Evolutionary conservation across 2,797 vertebrate genomes (phyloP).

Genomic region (Fundulus diaphanus): DNA sequence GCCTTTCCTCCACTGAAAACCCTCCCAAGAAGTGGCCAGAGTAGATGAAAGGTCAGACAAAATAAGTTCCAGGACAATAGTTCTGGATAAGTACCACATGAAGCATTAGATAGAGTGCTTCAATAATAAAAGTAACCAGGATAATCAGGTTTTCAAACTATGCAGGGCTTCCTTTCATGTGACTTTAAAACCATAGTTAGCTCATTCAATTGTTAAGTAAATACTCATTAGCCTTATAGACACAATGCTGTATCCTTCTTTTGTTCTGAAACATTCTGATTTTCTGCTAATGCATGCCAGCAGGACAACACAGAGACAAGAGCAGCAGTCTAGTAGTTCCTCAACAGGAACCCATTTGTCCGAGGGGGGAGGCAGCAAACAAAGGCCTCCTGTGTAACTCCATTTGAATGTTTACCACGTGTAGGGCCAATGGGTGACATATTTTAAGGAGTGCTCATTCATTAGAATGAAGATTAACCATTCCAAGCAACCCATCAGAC

Average conservation of each 20-base stretch:
- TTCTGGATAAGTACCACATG: not conserved
- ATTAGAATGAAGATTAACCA: slow-evolving; percentile 80
- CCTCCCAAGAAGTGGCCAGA: not conserved
- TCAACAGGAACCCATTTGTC: slow-evolving; percentile 3
- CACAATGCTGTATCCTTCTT: slow-evolving; percentile 9
- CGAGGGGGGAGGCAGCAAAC: slow-evolving; percentile 35
- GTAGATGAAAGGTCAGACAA: too few species aligned
- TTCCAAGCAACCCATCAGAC: slow-evolving; percentile 52
- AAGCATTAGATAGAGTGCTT: not conserved
- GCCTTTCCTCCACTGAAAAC: not conserved
- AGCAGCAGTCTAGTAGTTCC: slow-evolving; percentile 33
- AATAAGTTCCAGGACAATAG: not conserved
- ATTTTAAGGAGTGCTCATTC: slow-evolving; percentile 76
- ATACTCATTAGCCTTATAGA: slow-evolving; percentile 25
- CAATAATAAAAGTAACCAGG: slow-evolving; percentile 14
- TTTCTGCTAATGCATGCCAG: slow-evolving; percentile 27
- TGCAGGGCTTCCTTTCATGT: not conserved
- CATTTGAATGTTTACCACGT: slow-evolving; percentile 70
- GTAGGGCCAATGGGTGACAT: slow-evolving; percentile 77
- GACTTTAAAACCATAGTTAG: slow-evolving; percentile 30
- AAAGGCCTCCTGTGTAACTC: slow-evolving; percentile 66
- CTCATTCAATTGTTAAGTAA: slow-evolving; percentile 9
- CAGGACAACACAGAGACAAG: slow-evolving; percentile 55
- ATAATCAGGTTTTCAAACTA: slow-evolving; percentile 32
- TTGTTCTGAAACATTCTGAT: slow-evolving; percentile 2